phyloP scores from a whole-genome alignment of 2,888 invertebrate genomes.

The Trilocha varians region DNA sequence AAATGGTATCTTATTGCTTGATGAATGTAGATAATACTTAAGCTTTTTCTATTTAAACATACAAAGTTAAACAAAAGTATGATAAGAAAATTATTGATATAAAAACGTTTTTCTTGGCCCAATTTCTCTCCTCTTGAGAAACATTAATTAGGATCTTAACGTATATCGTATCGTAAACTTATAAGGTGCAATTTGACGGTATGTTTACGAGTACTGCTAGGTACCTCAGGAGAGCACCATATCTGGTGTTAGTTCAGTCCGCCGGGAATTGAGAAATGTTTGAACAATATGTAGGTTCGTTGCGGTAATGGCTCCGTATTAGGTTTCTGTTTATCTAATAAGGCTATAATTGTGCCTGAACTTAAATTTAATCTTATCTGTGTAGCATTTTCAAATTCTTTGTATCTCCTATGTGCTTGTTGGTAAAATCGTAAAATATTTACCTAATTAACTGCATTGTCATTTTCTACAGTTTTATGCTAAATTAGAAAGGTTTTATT shows the following conservation, averaged over 20 bases:
- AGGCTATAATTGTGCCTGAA: background rate
- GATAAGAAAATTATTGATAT: background rate
- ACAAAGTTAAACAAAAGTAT: background rate
- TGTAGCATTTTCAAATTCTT: too few relatives aligned
- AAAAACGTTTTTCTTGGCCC: background rate
- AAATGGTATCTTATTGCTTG: too few relatives aligned
- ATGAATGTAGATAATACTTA: too few relatives aligned
- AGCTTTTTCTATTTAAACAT: too few relatives aligned
- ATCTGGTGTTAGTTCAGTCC: slow-evolving; percentile 20
- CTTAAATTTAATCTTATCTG: too few relatives aligned
- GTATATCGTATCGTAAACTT: background rate
- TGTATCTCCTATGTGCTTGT: too few relatives aligned
- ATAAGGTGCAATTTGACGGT: background rate
- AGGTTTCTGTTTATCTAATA: slow-evolving; percentile 6
- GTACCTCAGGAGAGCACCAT: slow-evolving; percentile 20
- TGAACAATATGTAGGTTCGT: slow-evolving; percentile 31
- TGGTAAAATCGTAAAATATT: too few relatives aligned
- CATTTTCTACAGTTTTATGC: too few relatives aligned
- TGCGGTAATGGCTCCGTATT: slow-evolving; percentile 16
- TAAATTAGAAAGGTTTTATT: too few relatives aligned
- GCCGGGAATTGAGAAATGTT: slow-evolving; percentile 30
- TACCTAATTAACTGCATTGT: too few relatives aligned
- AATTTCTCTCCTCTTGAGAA: background rate
- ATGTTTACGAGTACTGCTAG: background rate
- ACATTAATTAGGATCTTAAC: background rate